phyloP scores from a whole-genome alignment of 2,113 vertebrate genomes.

The Sarotherodon lohbergeri region DNA sequence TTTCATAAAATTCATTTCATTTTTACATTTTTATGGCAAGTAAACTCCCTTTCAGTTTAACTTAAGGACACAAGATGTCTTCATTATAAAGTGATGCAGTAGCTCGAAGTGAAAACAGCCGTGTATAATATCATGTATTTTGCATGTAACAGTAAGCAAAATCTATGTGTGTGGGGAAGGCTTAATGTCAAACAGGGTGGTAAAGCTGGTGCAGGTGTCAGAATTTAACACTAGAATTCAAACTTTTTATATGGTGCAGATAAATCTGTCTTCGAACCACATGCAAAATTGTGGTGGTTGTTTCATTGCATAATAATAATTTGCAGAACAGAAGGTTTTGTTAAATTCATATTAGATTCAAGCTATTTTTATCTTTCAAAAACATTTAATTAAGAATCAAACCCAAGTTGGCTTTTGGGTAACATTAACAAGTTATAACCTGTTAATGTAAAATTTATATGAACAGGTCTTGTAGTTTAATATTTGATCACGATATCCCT shows the following conservation, averaged over 20 bases:
- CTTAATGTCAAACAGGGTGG: fast-evolving
- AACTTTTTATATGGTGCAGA: background rate
- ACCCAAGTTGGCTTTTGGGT: background rate
- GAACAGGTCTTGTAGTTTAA: background rate
- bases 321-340: background rate
- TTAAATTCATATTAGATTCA: background rate
- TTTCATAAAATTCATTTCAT: background rate
- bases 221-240: fast-evolving
- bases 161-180: background rate
- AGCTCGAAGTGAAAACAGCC: background rate
- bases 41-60: background rate
- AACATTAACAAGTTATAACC: background rate
- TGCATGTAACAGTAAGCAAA: background rate
- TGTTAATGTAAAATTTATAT: background rate
- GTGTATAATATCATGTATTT: background rate
- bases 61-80: background rate
- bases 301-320: background rate
- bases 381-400: background rate
- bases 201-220: background rate
- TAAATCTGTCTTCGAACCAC: fast-evolving
- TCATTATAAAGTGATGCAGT: background rate
- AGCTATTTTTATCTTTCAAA: background rate
- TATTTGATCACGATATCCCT: fast-evolving
- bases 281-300: fast-evolving
- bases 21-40: background rate